Percentiles rank a stretch among this genome's conserved stretches.
Conservation (phyloP, 2,888 invertebrate species). For the Platycheirus rosarum region DNA sequence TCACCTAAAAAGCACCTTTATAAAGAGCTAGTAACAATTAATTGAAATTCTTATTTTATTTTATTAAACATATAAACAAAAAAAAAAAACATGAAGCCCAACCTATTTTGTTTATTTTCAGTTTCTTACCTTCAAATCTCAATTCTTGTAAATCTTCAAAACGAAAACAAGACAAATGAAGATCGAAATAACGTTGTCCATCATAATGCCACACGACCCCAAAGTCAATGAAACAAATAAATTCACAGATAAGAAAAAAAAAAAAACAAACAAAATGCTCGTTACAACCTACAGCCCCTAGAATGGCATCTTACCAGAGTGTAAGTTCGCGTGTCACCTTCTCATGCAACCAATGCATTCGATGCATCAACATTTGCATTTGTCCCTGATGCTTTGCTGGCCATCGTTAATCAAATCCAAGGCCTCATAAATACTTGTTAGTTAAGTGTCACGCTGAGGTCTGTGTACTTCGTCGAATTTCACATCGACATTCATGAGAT, state of each 20-base stretch:
- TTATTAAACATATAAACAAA: no score
- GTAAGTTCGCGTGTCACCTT: constrained; percentile 73
- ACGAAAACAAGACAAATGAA: constrained; percentile 37
- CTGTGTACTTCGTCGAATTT: constrained; percentile 45
- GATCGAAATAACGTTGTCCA: not conserved
- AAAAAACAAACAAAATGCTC: constrained; percentile 1
- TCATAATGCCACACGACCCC: constrained; percentile 28
- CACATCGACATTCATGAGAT: constrained; percentile 54
- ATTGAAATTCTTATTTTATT: no score
- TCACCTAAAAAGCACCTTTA: no score
- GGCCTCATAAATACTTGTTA: constrained; percentile 74
- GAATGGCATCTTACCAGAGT: constrained; percentile 42
- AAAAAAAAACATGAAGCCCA: no score
- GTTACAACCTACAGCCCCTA: constrained; percentile 36
- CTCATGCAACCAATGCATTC: constrained; percentile 64
- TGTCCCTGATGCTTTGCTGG: constrained; percentile 55
- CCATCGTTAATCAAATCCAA: constrained; percentile 70
- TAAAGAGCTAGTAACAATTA: no score
- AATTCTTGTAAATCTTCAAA: no score
- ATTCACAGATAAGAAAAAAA: constrained; percentile 48
- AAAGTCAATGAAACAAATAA: constrained; percentile 51
- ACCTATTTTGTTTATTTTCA: no score
- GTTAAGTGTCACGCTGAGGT: constrained; percentile 65
- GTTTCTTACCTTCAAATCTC: no score
- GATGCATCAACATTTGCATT: constrained; percentile 71